phyloP scores from a whole-genome alignment of 2,888 invertebrate species.

The Ypsolopha scabrella region DNA sequence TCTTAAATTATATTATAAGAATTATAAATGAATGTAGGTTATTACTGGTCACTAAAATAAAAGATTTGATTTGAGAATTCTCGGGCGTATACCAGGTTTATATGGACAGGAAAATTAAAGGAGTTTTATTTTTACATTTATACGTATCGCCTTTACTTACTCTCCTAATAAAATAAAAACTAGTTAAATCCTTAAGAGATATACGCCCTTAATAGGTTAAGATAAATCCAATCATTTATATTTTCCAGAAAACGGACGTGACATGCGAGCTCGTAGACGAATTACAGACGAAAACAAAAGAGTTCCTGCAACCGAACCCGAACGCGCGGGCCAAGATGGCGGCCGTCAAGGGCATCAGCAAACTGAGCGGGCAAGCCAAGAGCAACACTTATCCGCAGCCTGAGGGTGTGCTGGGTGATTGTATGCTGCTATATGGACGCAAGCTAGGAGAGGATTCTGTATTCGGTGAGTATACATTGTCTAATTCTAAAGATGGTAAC shows the following conservation, averaged over 20 bases:
- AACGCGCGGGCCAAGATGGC: conserved; percentile 96
- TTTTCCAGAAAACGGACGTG: conserved; percentile 94
- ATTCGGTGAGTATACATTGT: conserved; percentile 76
- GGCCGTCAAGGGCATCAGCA: conserved; percentile 95
- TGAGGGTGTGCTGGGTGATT: conserved; percentile 96
- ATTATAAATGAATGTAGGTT: no score
- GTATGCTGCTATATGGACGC: conserved; percentile 95
- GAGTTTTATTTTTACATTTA: no score
- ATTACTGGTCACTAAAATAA: no score
- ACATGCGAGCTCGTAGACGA: conserved; percentile 98
- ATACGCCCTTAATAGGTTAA: no score
- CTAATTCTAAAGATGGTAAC: conserved; percentile 83
- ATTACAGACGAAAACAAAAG: conserved; percentile 96
- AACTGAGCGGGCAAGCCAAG: conserved; percentile 96
- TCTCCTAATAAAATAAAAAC: no score
- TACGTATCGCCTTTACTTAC: no score
- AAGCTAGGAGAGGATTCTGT: conserved; percentile 95
- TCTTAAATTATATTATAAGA: no score
- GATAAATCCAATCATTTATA: no score
- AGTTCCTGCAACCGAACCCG: conserved; percentile 99
- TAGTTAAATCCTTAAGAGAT: no score
- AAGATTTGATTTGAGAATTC: no score
- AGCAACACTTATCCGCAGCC: conserved; percentile 98
- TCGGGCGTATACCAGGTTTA: no score
- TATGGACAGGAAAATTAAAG: no score